Percentiles rank a stretch among this genome's conserved stretches.
Conservation (phyloP, 1,140 invertebrate species). For the Tenebrio molitor region DNA sequence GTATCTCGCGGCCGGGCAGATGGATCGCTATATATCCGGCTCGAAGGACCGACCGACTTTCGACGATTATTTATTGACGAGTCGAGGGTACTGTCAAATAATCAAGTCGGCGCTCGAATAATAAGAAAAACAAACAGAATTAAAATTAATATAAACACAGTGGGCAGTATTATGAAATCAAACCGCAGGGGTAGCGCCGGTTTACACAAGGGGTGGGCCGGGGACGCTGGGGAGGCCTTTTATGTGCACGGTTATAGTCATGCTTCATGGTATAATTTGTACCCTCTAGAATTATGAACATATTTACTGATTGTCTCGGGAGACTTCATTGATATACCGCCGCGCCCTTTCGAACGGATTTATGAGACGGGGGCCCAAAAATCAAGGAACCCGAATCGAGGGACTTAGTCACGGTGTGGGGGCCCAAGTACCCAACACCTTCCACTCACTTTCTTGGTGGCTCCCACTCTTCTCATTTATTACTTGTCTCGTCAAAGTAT, state of each 20-base stretch:
- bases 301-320: constrained; percentile 44
- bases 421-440: too few species aligned
- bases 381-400: background rate
- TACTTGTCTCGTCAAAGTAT: too few species aligned
- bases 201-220: constrained; percentile 43
- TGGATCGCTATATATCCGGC: too few species aligned
- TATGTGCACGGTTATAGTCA: constrained; percentile 34
- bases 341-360: constrained; percentile 23
- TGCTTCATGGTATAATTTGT: constrained; percentile 52
- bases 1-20: background rate
- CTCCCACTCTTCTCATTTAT: too few species aligned
- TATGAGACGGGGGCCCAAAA: constrained; percentile 14
- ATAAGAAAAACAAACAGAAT: constrained; percentile 55
- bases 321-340: constrained; percentile 27
- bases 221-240: constrained; percentile 5
- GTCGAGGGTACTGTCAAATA: constrained; percentile 30
- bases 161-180: constrained; percentile 52
- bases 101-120: constrained; percentile 42
- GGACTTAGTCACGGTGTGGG: background rate
- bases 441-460: too few species aligned
- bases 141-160: constrained; percentile 56
- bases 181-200: constrained; percentile 51
- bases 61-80: constrained; percentile 13
- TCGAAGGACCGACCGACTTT: too few species aligned
- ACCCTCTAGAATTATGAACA: constrained; percentile 48